These are phyloP conservation scores for Meliscaeva auricollis DNA, from an alignment of 2,888 invertebrate species.

Conservation along the genomic window DNA sequence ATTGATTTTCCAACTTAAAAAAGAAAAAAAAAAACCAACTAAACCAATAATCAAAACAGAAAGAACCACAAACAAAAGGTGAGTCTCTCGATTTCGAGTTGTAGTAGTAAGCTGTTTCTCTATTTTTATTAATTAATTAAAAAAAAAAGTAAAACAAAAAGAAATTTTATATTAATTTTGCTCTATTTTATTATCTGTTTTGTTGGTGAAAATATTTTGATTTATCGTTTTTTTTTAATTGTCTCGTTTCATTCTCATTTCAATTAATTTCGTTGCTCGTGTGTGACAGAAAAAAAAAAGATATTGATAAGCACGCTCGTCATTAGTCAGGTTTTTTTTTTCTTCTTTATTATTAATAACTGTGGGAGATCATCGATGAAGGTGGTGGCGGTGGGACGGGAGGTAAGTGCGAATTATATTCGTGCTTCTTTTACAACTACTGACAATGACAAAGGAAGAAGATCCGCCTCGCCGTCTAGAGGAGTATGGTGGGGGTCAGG, in stretches of 20 bases:
- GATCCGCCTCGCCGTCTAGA: background rate
- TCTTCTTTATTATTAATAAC: conserved; percentile 43
- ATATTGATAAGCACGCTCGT: conserved; percentile 24
- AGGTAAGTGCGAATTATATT: conserved; percentile 30
- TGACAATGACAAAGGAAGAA: conserved; percentile 53
- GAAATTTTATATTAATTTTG: conserved; percentile 33
- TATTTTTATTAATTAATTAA: background rate
- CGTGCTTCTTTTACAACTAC: conserved; percentile 28
- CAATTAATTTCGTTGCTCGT: conserved; percentile 4
- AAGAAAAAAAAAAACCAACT: background rate
- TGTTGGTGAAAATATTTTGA: conserved; percentile 23
- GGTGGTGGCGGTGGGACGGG: background rate
- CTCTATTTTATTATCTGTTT: conserved; percentile 13
- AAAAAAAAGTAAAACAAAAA: no score
- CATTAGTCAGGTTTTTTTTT: conserved; percentile 16
- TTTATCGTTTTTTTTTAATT: background rate
- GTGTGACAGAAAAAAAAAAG: background rate
- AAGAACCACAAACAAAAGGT: conserved; percentile 70
- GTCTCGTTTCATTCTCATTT: background rate
- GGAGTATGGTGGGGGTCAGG: background rate
- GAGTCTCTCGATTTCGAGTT: conserved; percentile 21
- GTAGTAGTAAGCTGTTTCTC: background rate
- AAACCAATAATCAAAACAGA: conserved; percentile 64
- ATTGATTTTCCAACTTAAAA: conserved; percentile 54
- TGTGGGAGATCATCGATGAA: background rate